A percentile compares a stretch with the other conserved stretches of the same genome.
Evolutionary conservation across 2,888 invertebrate species (phyloP).

Genomic region (Pristionchus arcanus): DNA sequence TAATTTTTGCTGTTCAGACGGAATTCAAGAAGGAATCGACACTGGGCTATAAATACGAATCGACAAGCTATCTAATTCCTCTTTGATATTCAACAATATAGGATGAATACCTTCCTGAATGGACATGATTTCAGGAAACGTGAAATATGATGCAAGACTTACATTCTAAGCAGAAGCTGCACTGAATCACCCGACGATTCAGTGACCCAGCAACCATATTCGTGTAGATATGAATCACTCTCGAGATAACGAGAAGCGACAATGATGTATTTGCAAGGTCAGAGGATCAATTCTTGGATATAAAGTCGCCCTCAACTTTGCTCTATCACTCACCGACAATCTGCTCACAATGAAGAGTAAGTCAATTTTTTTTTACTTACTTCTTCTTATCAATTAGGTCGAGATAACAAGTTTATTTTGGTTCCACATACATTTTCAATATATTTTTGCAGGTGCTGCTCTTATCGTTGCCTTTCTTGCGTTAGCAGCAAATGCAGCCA

Average conservation of each 20-base stretch:
- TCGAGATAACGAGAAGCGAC: not conserved
- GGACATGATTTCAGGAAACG: too few species aligned
- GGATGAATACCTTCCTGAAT: too few species aligned
- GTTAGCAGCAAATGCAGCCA: not conserved
- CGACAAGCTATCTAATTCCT: too few species aligned
- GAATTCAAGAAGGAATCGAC: too few species aligned
- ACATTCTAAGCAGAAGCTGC: too few species aligned
- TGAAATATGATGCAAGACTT: not conserved
- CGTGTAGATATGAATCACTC: not conserved
- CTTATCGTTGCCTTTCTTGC: not conserved
- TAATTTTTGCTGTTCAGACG: too few species aligned
- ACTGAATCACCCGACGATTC: not conserved
- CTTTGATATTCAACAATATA: too few species aligned
- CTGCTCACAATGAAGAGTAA: not conserved
- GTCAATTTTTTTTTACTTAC: not conserved
- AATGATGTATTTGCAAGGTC: not conserved
- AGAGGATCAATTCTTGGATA: not conserved
- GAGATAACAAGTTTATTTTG: too few species aligned
- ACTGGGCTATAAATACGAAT: too few species aligned
- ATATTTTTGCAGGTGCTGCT: not conserved
- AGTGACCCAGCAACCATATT: not conserved
- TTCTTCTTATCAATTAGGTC: too few species aligned
- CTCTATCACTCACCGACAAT: not conserved
- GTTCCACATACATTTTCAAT: not conserved
- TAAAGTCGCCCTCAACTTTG: not conserved